Evolutionary conservation across 1,140 invertebrate genomes (phyloP).

Genomic region (Anastatus disparis): DNA sequence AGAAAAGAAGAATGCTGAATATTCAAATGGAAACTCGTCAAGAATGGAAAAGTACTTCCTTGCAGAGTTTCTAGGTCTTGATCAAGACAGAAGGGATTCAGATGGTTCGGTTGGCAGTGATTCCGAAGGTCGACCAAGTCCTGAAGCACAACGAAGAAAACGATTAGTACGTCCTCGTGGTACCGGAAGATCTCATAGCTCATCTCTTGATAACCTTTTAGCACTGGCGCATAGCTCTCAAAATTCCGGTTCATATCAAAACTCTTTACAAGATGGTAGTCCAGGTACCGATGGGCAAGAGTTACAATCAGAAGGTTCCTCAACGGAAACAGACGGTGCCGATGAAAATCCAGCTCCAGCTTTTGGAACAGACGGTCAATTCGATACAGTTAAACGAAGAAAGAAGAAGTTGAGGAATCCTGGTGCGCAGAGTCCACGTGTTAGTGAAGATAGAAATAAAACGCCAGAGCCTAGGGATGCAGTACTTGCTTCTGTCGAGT

Average conservation of each 20-base stretch:
- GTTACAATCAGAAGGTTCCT: conserved; percentile 73
- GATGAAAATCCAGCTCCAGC: conserved; percentile 75
- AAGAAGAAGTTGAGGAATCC: conserved; percentile 72
- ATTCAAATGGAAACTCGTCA: conserved; percentile 77
- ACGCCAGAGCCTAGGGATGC: conserved; percentile 68
- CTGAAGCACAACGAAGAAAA: conserved; percentile 82
- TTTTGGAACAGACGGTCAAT: conserved; percentile 75
- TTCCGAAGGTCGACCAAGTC: conserved; percentile 86
- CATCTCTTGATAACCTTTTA: conserved; percentile 80
- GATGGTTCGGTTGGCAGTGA: conserved; percentile 87
- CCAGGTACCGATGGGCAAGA: conserved; percentile 57
- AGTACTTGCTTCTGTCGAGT: conserved; percentile 55
- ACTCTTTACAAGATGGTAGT: conserved; percentile 62
- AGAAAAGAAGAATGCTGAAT: conserved; percentile 74
- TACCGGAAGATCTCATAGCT: conserved; percentile 82
- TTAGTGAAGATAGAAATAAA: conserved; percentile 65
- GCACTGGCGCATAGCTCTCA: conserved; percentile 64
- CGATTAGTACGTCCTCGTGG: conserved; percentile 81
- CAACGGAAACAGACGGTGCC: conserved; percentile 81
- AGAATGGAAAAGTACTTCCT: conserved; percentile 91
- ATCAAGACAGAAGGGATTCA: conserved; percentile 75
- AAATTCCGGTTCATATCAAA: conserved; percentile 64
- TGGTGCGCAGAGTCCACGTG: conserved; percentile 60
- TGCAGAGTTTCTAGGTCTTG: conserved; percentile 85
- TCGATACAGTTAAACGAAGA: conserved; percentile 85